Evolutionary conservation across 1,140 invertebrate genomes (phyloP).

Genomic region (Bemisia tabaci): DNA sequence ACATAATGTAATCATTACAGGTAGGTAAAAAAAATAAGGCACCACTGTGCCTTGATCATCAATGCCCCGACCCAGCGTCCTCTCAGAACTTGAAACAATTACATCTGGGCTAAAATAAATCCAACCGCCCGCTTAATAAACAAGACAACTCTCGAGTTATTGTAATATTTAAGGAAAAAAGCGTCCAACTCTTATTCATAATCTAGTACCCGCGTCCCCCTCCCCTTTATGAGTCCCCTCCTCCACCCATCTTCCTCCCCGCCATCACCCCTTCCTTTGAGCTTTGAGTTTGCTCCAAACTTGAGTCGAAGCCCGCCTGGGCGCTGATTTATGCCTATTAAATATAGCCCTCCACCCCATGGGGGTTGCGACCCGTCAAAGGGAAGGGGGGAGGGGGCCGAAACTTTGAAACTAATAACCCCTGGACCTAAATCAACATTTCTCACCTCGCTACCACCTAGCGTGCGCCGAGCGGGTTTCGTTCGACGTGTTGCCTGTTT

Average conservation of each 20-base stretch:
- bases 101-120: neutral
- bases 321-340: neutral
- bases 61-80: neutral
- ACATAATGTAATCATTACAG: no score
- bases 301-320: neutral
- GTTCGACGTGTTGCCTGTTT: no score
- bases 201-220: neutral
- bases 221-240: neutral
- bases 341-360: no score
- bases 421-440: neutral
- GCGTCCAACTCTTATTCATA: neutral
- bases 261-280: neutral
- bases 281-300: neutral
- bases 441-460: neutral
- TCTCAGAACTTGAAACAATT: neutral
- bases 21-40: no score
- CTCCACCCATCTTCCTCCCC: neutral
- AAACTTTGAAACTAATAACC: neutral
- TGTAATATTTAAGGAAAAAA: neutral
- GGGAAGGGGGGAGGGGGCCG: no score
- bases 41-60: no score
- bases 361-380: no score
- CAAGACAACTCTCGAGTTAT: neutral
- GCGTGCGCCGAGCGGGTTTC: no score
- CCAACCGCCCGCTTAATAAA: neutral